phyloP scores from a whole-genome alignment of 2,888 invertebrate species.

The Flabesymbios commensalis region DNA sequence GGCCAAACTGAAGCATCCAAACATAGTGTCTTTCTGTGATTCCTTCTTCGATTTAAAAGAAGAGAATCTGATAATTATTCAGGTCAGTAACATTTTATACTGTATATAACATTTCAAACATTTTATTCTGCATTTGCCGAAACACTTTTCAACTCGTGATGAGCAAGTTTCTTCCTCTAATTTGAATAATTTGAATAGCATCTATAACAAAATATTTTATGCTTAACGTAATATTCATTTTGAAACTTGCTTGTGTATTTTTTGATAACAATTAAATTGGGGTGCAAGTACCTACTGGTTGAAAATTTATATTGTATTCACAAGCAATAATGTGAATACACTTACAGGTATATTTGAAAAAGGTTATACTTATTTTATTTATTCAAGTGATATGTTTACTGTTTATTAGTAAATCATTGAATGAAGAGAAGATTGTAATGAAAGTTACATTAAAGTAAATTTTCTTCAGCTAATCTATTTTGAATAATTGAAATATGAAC shows the following conservation, averaged over 20 bases:
- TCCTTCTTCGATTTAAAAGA: constrained; percentile 51
- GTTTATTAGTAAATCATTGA: background rate
- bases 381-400: background rate
- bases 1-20: constrained; percentile 54
- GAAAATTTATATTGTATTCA: background rate
- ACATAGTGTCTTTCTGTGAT: constrained; percentile 56
- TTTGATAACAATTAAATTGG: too few relatives aligned
- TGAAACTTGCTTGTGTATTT: too few relatives aligned
- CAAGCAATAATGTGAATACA: background rate
- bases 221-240: too few relatives aligned
- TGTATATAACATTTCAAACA: background rate
- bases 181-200: too few relatives aligned
- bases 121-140: background rate
- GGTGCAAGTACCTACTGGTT: background rate
- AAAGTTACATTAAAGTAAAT: too few relatives aligned
- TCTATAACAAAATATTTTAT: too few relatives aligned
- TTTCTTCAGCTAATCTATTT: too few relatives aligned
- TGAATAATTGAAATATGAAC: too few relatives aligned
- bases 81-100: constrained; percentile 35
- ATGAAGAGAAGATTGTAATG: too few relatives aligned
- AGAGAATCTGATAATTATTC: constrained; percentile 51
- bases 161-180: too few relatives aligned
- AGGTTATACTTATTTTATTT: background rate
- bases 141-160: too few relatives aligned
- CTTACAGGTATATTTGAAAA: background rate